Evolutionary conservation across 2,888 invertebrate species (phyloP), one percentile per base, ranked within the genome.

Genomic region (Lasioglossum malachurum): DNA sequence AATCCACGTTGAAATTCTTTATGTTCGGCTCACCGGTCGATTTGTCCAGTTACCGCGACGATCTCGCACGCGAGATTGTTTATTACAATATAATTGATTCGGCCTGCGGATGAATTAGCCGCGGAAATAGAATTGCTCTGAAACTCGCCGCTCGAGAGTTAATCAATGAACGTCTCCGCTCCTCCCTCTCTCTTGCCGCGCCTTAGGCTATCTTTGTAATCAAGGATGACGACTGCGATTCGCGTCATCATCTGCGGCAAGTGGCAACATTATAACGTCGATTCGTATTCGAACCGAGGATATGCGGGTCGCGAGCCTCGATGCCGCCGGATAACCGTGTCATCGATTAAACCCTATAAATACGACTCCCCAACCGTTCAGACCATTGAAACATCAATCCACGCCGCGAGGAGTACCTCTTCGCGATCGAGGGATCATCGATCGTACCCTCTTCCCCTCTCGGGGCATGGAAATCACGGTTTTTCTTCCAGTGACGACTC

Each of bases 341-440:
- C 90, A 91, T 90, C 91, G 91, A 91, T 90, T 88, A 86, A 87
- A 85, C 72, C 87, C 82, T 85, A 84, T 88, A 88, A 89, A 89
- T 89, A 86, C 80, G 69, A 84, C 75, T 69, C 31, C 53, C 64
- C n/a, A 23, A 31, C 74, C 67, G 53, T 82, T 69, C 84, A 31
- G 35, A 78, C 57, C 71, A 75, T 73, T 75, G 75, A 49, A 83
- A 80, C 35, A 81, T 69, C 79, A 75, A 76, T 80, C 69, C 14
- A 53, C 38, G 31, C 53, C 23, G 53, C 31, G 64, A 49, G 3
- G 49, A 71, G 84, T 27, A 38, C 60, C 49, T 46, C 16, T 57
- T 49, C 46, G 67, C 53, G 67, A 69, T 78, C 53, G 67, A 31
- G 44, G 31, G 27, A 12, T 57, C 38, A 41, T 64, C 60, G 72